These are phyloP conservation scores for Orcinus orca DNA, from an alignment of 2,113 vertebrate genomes.

Conservation along the genomic window DNA sequence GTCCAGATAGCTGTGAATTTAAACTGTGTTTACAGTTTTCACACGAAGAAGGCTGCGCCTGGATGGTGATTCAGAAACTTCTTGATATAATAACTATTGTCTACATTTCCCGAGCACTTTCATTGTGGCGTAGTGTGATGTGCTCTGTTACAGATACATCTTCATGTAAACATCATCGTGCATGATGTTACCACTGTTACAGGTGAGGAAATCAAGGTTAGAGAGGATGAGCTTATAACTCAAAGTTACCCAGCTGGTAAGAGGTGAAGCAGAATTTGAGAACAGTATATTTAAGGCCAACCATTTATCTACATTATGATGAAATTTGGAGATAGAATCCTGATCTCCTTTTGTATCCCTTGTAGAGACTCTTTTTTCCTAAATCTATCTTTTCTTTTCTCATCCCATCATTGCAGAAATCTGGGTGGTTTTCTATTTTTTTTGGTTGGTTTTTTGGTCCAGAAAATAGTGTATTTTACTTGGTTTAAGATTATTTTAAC, in stretches of 20 bases:
- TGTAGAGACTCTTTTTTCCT: neutral
- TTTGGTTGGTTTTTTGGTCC: neutral
- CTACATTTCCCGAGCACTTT: neutral
- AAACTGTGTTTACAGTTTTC: neutral
- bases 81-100: neutral
- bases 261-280: neutral
- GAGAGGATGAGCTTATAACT: neutral
- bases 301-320: neutral
- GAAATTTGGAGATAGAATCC: neutral
- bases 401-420: neutral
- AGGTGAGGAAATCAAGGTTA: neutral
- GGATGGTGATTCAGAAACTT: neutral
- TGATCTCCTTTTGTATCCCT: neutral
- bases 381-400: neutral
- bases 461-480: conserved; percentile 22
- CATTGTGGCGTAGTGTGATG: fast-evolving
- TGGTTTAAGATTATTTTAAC: conserved; percentile 35
- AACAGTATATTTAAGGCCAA: neutral
- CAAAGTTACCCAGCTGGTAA: neutral
- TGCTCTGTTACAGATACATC: neutral
- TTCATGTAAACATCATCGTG: neutral
- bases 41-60: neutral
- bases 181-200: no score
- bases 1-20: neutral
- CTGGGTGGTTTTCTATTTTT: neutral